Percentiles rank a stretch among this genome's conserved stretches.
These are phyloP conservation scores for Paratilapia polleni DNA, from an alignment of 2,113 vertebrate species.

Conservation along the genomic window DNA sequence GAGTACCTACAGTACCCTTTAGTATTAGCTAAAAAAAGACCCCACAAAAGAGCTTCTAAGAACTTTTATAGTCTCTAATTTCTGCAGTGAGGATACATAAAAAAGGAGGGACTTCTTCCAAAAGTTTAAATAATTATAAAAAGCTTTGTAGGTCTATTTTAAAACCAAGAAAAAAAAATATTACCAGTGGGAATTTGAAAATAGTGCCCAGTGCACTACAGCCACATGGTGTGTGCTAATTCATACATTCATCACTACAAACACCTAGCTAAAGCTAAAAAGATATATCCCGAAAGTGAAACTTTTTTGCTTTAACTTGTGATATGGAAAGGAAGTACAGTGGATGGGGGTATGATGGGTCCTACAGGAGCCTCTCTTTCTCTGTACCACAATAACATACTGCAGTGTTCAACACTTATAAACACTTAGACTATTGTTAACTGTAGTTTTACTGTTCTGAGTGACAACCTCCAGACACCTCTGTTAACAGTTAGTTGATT, in stretches of 20 bases:
- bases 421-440: background rate
- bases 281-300: background rate
- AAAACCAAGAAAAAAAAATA: slow-evolving; percentile 20
- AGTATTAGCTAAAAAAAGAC: too few species aligned
- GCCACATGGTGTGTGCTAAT: background rate
- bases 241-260: background rate
- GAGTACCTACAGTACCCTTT: too few species aligned
- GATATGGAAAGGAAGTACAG: background rate
- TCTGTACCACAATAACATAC: background rate
- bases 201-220: background rate
- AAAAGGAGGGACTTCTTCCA: background rate
- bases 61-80: background rate
- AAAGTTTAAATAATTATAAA: background rate
- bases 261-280: background rate
- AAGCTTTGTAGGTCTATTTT: background rate
- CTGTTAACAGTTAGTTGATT: background rate
- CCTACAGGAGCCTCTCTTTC: background rate
- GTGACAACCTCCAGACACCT: background rate
- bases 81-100: background rate
- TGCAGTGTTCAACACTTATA: background rate
- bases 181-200: slow-evolving; percentile 21
- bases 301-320: background rate
- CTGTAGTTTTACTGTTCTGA: background rate
- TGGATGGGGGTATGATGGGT: background rate
- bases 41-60: background rate